These are phyloP conservation scores for Platysternon megacephalum DNA, from an alignment of 2,113 vertebrate species.

Conservation along the genomic window DNA sequence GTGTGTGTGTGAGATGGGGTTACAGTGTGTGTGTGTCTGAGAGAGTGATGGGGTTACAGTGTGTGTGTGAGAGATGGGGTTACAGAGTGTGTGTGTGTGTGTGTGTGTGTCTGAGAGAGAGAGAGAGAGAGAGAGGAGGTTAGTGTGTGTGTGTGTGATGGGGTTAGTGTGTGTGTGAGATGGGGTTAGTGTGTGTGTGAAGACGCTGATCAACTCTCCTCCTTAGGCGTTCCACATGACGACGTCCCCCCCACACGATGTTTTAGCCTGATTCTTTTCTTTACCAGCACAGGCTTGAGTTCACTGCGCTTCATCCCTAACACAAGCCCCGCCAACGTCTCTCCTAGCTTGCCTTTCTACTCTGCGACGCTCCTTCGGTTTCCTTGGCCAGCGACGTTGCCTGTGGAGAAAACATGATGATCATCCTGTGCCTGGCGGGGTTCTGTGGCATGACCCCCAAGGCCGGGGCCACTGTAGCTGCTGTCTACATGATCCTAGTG, in stretches of 20 bases:
- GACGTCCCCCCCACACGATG: fast-evolving
- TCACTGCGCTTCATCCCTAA: not conserved
- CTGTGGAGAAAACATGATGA: not conserved
- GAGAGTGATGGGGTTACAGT: no score
- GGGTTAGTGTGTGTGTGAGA: no score
- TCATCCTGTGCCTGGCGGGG: not conserved
- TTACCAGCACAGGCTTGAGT: not conserved
- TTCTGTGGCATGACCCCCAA: constrained; percentile 27
- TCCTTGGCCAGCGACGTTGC: not conserved
- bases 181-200: no score
- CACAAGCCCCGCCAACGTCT: not conserved
- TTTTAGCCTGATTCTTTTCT: not conserved
- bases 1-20: no score
- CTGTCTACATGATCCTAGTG: constrained; percentile 52
- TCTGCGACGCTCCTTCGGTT: not conserved
- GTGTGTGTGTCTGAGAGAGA: no score
- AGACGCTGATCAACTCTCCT: no score
- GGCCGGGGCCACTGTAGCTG: constrained; percentile 29
- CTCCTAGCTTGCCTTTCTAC: not conserved
- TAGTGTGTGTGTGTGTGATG: no score
- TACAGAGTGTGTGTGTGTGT: no score
- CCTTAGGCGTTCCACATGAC: no score
- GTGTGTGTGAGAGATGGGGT: no score
- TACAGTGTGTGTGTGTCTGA: no score
- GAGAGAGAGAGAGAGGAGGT: no score